Conservation (phyloP, 2,113 vertebrate species). For the Nipponia nippon region DNA sequence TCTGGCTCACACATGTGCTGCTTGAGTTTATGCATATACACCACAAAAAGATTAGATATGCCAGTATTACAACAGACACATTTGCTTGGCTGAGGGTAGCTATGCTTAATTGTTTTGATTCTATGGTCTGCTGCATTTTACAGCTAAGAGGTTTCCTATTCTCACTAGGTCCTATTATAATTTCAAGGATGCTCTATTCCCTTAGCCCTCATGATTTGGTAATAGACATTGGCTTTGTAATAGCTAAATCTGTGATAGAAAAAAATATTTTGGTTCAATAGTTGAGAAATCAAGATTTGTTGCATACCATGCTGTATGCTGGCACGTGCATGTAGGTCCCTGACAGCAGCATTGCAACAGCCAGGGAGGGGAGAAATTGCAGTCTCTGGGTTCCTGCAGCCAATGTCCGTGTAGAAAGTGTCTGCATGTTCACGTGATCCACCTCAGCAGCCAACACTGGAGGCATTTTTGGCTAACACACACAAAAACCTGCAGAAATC, state of each 20-base stretch:
- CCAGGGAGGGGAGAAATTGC: background rate
- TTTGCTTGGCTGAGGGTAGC: background rate
- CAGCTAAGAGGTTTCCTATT: background rate
- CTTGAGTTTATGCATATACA: background rate
- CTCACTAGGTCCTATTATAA: background rate
- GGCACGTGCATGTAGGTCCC: background rate
- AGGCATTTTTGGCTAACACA: background rate
- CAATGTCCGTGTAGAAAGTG: accelerated
- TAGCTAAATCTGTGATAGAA: background rate
- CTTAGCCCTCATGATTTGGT: background rate
- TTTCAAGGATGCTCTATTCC: background rate
- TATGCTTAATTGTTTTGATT: background rate
- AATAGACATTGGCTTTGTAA: background rate
- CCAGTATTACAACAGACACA: background rate
- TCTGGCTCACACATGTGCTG: accelerated
- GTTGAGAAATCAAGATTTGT: background rate
- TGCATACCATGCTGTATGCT: background rate
- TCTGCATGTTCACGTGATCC: background rate
- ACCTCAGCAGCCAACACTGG: background rate
- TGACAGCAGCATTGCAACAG: background rate
- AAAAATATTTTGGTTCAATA: background rate
- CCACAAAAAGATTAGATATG: background rate
- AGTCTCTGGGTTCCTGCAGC: background rate
- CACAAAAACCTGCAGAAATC: background rate
- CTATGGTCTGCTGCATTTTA: background rate